Base-by-base conservation (phyloP, 2,888 invertebrate species). In the Atherix ibis region DNA sequence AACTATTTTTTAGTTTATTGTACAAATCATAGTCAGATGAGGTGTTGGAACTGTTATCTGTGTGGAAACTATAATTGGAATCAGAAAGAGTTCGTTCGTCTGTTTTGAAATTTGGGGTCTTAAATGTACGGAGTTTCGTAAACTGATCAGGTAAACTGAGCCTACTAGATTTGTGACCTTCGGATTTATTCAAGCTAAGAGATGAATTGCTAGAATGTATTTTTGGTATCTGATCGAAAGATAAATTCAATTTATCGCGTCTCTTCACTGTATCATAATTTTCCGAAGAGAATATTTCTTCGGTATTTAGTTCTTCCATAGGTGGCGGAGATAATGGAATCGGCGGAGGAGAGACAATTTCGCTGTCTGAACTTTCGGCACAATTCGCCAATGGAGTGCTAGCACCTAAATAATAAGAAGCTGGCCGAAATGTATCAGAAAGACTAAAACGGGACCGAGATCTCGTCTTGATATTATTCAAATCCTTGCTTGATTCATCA, bases 341-440 rank as follows among this genome's bases (percentile, higher is more conserved):
- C 1, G 83, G 80, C 5, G 83, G 84, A 4, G 83, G 83, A 3
- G 79, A 74, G 4, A 80, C 68, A 30, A 81, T 63, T 48, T 85
- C 85, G 50, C 77, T 79, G 45, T 85, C 85, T 1, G 79, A 82
- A 45, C 81, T 83, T 52, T 84, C 82, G 36, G 76, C 78, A 43
- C 73, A 66, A 45, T 80, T 77, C 10, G 72, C 66, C 18, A 69
- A 60, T 36, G 68, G 67, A 46, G 71, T 70, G 48, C 74, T 79
- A 2, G 74, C 73, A 16, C 78, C 76, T 27, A 87, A 56, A 54
- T 87, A 88, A 52, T 87, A 88, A 0, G 87, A 87, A 1, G 87
- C 87, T 1, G 87, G 87, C 34, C 87, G 66, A 52, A 87, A 88
- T 2, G 80, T 85, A 52, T 88, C 87, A 2, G 85, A 87, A 36